Base-by-base conservation (phyloP, 1,140 invertebrate genomes). In the Drosophila ercepeae region DNA sequence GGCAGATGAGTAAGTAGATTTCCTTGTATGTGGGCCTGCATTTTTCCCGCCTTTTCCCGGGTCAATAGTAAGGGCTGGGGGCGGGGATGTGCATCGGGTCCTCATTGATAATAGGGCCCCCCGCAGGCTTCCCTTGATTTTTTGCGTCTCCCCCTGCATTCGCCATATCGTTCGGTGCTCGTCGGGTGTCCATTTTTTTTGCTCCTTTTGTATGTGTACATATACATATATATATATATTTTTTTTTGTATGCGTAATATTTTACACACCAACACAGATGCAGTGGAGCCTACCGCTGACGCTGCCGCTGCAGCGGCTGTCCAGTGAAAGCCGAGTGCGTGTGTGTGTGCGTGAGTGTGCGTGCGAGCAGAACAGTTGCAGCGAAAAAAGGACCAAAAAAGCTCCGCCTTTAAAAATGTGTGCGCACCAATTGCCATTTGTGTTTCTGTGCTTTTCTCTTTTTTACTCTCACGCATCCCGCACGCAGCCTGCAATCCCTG, bases 331-430 rank as follows among this genome's bases (percentile, higher is more conserved):
- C 70, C 68, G 63, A 57, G 67, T 45, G 63, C 53, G 63, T 53
- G 68, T 64, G 44, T 13, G 58, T 61, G 52, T 61, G 58, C 57
- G 78, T 79, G n/a, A n/a, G 75, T 73, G 27, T 32, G 36, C 36
- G 76, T 78, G 68, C 48, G 75, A 50, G 64, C 57, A 82, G 74
- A 53, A 59, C 73, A 79, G 19, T 29, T 58, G 55, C 55, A 23
- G 55, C 60, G 68, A 84, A 90, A 90, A 90, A 90, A 90, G 89
- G 76, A 84, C 78, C 88, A 90, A 90, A 90, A 90, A 90, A 90
- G 88, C 88, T 90, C 88, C 88, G 88, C 88, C 88, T 90, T 73
- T 90, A 89, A 90, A 90, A 90, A 88, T 89, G 81, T 70, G 75
- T 68, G 84, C 78, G 83, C 83, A 89, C 83, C 83, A 89, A 89